A percentile compares a stretch with the other conserved stretches of the same genome.
phyloP scores from a whole-genome alignment of 2,113 vertebrate species.

The Deroptyus accipitrinus region DNA sequence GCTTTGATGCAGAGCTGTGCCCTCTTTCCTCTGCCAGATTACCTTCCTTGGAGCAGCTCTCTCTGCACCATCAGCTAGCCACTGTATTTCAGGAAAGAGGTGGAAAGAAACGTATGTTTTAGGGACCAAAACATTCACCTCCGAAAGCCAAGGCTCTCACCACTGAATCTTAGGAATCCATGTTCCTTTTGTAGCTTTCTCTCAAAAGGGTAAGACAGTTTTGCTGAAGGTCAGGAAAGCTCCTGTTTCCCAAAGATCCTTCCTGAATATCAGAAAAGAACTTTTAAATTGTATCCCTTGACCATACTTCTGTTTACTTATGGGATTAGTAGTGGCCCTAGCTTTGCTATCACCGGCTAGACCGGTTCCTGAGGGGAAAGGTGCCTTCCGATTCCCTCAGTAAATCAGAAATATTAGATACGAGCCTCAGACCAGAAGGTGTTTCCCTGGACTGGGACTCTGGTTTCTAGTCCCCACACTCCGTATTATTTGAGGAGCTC shows the following conservation, averaged over 20 bases:
- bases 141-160: neutral
- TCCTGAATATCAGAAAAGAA: neutral
- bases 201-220: neutral
- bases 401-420: neutral
- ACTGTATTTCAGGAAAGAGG: neutral
- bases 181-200: neutral
- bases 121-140: neutral
- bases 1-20: slow-evolving; percentile 7
- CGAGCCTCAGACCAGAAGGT: neutral
- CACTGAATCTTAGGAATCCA: neutral
- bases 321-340: neutral
- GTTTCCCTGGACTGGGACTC: neutral
- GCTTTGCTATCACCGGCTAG: neutral
- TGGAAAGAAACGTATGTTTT: neutral
- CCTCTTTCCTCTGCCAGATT: slow-evolving; percentile 46
- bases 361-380: neutral
- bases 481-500: neutral
- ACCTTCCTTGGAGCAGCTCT: slow-evolving; percentile 25
- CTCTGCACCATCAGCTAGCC: neutral
- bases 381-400: neutral
- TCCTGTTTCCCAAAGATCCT: neutral
- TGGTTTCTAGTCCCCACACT: neutral
- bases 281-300: neutral
- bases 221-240: neutral
- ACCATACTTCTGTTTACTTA: neutral